Base-by-base conservation (phyloP, 2,888 invertebrate genomes). In the Keiferia lycopersicella region DNA sequence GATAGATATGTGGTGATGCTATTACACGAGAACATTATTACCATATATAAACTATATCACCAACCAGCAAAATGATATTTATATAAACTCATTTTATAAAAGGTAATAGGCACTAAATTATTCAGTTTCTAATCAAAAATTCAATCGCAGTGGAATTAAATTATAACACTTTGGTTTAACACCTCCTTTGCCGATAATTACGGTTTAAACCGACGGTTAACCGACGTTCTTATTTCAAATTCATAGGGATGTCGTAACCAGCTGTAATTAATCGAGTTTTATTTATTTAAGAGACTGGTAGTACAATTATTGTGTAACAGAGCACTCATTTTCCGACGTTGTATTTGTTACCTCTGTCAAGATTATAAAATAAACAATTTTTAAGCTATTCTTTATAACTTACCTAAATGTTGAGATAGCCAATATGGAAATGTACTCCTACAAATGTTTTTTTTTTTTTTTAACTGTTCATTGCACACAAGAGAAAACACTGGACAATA, bases 141-240 rank as follows among this genome's bases (percentile, higher is more conserved):
- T 34, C 34, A 34, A 34, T 34, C 34, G 34, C 10, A 34, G 34
- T 34, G 1, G n/a, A 59, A 51, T 65, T 53, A 63, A 22, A 60
- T 65, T 53, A 60, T 65, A 41, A 65, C 41, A 18, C 60, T 41
- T 12, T 34, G 8, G n/a, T 16, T 48, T 60, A 63, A 65, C 65
- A 60, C 65, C 62, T 65, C 62, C 57, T 48, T 65, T 65, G 8
- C 11, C 16, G 18, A 60, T 62, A 65, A 59, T 59, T 38, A 14
- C 26, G 62, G 62, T 53, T 34, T 45, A 45, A 18, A 64, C 53
- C 53, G 26, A 22, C 50, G 45, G 62, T 62, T 66, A 53, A 53
- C 59, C 18, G 26, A 51, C 58, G 20, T 48, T 58, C 45, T 45
- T 10, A 65, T 71, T 66, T 64, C 30, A 56, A 63, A 71, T 71